Evolutionary conservation across 2,797 vertebrate genomes (phyloP).

Genomic region (Xyrichtys novacula): DNA sequence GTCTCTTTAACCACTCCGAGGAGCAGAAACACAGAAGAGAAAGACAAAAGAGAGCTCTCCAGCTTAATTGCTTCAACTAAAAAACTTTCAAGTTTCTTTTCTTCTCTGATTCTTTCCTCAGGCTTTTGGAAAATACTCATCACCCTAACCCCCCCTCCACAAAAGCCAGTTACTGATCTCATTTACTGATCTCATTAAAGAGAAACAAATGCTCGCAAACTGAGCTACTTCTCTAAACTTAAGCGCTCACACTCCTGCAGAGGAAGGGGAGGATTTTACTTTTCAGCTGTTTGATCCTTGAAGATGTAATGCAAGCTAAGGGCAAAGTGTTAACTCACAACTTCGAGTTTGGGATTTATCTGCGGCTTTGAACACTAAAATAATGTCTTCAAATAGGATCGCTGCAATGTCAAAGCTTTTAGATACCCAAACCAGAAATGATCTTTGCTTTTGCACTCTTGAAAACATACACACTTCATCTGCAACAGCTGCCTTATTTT

Average conservation of each 20-base stretch:
- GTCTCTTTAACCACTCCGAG: constrained; percentile 17
- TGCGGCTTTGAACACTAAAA: no score
- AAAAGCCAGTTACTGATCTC: constrained; percentile 55
- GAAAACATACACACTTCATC: no score
- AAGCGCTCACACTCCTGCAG: neutral
- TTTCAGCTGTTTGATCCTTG: neutral
- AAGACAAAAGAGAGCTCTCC: constrained; percentile 23
- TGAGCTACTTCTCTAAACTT: constrained; percentile 18
- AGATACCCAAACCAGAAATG: no score
- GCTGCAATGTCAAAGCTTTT: no score
- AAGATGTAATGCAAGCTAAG: constrained; percentile 6
- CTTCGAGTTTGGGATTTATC: no score
- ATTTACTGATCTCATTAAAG: constrained; percentile 41
- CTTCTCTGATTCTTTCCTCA: constrained; percentile 8
- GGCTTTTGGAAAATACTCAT: constrained; percentile 48
- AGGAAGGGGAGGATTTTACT: neutral
- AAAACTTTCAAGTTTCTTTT: constrained; percentile 22
- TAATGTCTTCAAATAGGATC: no score
- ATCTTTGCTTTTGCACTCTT: no score
- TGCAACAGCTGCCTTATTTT: no score
- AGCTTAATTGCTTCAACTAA: constrained; percentile 41
- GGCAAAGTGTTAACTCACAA: neutral
- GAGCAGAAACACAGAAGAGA: constrained; percentile 26
- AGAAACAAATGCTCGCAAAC: constrained; percentile 30
- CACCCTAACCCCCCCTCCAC: constrained; percentile 13